These are phyloP conservation scores for Trissolcus basalis DNA, from an alignment of 1,140 invertebrate genomes.

Conservation along the genomic window DNA sequence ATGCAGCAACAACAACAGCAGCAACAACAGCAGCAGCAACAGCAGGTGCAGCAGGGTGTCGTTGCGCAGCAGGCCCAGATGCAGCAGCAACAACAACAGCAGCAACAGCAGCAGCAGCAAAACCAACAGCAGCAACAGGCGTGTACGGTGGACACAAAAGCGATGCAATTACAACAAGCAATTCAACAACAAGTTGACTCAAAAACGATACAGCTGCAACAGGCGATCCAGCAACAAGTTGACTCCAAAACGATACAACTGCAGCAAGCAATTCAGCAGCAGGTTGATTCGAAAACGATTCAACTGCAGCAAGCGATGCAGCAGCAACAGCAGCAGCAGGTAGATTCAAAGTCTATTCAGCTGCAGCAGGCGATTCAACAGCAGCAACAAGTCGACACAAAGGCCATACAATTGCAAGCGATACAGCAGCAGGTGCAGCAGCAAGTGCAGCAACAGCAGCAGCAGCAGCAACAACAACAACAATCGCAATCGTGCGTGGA, in stretches of 20 bases:
- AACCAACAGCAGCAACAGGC: slow-evolving; percentile 62
- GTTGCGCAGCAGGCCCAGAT: slow-evolving; percentile 63
- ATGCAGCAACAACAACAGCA: slow-evolving; percentile 65
- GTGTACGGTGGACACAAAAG: slow-evolving; percentile 56
- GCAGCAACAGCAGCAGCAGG: slow-evolving; percentile 68
- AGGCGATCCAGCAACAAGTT: slow-evolving; percentile 58
- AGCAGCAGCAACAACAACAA: slow-evolving; percentile 65
- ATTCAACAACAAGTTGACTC: slow-evolving; percentile 56
- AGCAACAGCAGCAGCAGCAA: slow-evolving; percentile 55
- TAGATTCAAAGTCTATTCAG: slow-evolving; percentile 41
- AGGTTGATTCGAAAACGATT: slow-evolving; percentile 40
- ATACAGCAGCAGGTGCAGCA: slow-evolving; percentile 64
- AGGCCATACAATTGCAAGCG: slow-evolving; percentile 60
- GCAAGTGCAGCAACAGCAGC: slow-evolving; percentile 66
- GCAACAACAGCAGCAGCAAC: slow-evolving; percentile 55
- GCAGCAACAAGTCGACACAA: slow-evolving; percentile 60
- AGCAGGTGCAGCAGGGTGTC: slow-evolving; percentile 59
- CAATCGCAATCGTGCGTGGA: slow-evolving; percentile 71
- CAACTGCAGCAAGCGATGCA: slow-evolving; percentile 61
- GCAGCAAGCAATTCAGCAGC: slow-evolving; percentile 65
- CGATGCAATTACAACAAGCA: slow-evolving; percentile 47
- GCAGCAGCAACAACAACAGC: slow-evolving; percentile 64
- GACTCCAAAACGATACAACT: slow-evolving; percentile 63
- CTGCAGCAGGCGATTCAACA: slow-evolving; percentile 51
- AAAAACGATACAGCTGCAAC: slow-evolving; percentile 57